Evolutionary conservation across 2,888 invertebrate genomes (phyloP).

Genomic region (Glyphotaelius pellucidus): DNA sequence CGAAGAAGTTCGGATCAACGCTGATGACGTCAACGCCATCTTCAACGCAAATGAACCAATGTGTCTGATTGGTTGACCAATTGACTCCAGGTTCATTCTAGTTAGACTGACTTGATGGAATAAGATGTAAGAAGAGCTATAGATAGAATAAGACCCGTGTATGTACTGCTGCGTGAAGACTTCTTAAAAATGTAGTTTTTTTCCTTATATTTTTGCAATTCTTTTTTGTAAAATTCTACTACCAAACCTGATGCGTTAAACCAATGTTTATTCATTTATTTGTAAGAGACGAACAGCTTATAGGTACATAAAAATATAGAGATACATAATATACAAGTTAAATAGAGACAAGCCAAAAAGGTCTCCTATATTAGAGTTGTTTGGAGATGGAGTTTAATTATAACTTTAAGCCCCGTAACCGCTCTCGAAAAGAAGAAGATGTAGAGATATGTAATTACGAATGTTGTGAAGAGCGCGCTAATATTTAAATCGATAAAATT

Average conservation of each 20-base stretch:
- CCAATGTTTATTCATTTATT: too few relatives aligned
- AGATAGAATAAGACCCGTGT: neutral
- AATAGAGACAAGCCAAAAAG: too few relatives aligned
- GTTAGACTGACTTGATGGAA: conserved; percentile 14
- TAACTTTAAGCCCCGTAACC: too few relatives aligned
- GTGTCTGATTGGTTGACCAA: conserved; percentile 39
- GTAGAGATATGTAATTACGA: too few relatives aligned
- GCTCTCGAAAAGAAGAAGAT: too few relatives aligned
- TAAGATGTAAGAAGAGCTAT: neutral
- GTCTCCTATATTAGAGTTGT: too few relatives aligned
- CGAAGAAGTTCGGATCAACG: neutral
- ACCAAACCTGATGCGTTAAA: neutral
- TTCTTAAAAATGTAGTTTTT: neutral
- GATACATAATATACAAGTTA: too few relatives aligned
- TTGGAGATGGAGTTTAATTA: too few relatives aligned
- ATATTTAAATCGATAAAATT: too few relatives aligned
- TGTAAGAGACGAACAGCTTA: too few relatives aligned
- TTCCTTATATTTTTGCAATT: neutral
- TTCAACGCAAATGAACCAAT: conserved; percentile 29
- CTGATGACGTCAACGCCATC: conserved; percentile 14
- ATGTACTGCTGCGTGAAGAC: neutral
- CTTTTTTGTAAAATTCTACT: neutral
- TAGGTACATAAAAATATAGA: too few relatives aligned
- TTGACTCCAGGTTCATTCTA: conserved; percentile 46
- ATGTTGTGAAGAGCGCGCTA: too few relatives aligned